phyloP scores from a whole-genome alignment of 1,140 invertebrate genomes.

The Paralvinella palmiformis region DNA sequence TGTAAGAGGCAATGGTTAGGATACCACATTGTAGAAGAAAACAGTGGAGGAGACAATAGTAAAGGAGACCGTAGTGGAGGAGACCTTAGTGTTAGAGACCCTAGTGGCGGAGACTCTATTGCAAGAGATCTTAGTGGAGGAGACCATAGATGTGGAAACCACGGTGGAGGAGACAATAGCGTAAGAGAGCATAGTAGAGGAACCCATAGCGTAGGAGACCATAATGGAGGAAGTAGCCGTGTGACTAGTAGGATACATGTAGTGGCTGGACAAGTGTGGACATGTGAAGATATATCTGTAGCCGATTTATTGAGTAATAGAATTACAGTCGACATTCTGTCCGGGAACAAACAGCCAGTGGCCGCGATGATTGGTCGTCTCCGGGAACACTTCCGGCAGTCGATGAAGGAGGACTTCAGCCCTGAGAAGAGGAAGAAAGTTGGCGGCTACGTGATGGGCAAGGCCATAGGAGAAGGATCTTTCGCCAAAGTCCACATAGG shows the following conservation, averaged over 20 bases:
- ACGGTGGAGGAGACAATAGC: too few relatives aligned
- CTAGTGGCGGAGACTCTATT: background rate
- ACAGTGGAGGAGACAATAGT: background rate
- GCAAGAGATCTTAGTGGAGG: background rate
- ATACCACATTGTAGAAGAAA: background rate
- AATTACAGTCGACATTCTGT: too few relatives aligned
- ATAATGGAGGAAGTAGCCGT: too few relatives aligned
- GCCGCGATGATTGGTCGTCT: too few relatives aligned
- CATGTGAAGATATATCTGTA: too few relatives aligned
- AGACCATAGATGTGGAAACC: background rate
- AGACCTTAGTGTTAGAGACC: background rate
- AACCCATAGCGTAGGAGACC: too few relatives aligned
- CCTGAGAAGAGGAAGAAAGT: slow-evolving; percentile 36
- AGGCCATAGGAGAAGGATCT: slow-evolving; percentile 37
- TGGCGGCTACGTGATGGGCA: slow-evolving; percentile 39
- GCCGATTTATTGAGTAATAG: too few relatives aligned
- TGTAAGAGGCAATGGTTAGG: background rate
- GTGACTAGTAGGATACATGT: too few relatives aligned
- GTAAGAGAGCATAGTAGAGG: too few relatives aligned
- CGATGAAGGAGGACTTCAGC: slow-evolving; percentile 11
- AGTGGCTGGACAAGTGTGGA: too few relatives aligned
- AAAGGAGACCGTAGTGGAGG: background rate
- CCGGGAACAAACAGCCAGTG: too few relatives aligned
- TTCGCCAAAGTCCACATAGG: slow-evolving; percentile 41
- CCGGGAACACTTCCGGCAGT: too few relatives aligned